Evolutionary conservation across 2,797 vertebrate species (phyloP).

Genomic region (Diceros bicornis): DNA sequence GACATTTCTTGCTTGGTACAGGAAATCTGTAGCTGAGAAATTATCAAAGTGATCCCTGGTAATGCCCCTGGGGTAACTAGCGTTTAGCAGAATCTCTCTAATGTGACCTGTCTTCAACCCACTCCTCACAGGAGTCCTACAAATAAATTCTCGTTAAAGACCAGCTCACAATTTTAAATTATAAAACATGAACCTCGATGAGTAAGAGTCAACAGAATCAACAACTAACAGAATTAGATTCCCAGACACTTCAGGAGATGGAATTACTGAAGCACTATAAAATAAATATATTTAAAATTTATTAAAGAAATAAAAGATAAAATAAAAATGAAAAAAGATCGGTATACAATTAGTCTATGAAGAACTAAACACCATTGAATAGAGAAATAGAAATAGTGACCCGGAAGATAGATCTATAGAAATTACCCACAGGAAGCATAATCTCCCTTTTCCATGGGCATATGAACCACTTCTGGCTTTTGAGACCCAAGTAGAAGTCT

Average conservation of each 20-base stretch:
- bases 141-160: background rate
- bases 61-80: background rate
- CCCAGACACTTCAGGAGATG: background rate
- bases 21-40: background rate
- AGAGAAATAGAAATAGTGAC: background rate
- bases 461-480: background rate
- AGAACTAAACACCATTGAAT: background rate
- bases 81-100: background rate
- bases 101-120: background rate
- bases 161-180: background rate
- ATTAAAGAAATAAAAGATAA: background rate
- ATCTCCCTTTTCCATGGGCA: background rate
- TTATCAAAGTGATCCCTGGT: background rate
- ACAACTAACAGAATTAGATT: background rate
- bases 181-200: background rate
- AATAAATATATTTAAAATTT: background rate
- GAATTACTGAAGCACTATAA: background rate
- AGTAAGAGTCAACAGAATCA: background rate
- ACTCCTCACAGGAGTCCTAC: background rate
- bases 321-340: background rate
- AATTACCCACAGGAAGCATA: background rate
- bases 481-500: background rate
- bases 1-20: background rate
- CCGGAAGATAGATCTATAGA: background rate
- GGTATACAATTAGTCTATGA: background rate